phyloP scores from a whole-genome alignment of 2,888 invertebrate genomes.

The Lithosia quadra region DNA sequence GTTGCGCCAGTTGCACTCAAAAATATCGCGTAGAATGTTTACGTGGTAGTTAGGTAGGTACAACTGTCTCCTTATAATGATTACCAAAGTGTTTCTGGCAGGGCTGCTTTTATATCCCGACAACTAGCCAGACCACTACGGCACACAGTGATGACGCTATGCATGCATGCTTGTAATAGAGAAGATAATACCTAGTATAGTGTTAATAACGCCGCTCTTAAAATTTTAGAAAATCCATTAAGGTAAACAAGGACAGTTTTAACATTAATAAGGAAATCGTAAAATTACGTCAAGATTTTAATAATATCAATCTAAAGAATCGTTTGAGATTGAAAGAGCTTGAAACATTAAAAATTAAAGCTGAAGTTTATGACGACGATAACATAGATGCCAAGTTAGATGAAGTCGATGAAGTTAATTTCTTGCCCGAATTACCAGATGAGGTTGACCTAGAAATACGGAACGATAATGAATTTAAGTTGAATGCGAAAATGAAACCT shows the following conservation, averaged over 20 bases:
- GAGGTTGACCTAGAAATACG: constrained; percentile 62
- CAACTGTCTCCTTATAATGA: background rate
- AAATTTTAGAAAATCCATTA: constrained; percentile 62
- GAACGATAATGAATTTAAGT: constrained; percentile 66
- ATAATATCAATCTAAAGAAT: constrained; percentile 69
- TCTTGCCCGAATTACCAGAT: constrained; percentile 55
- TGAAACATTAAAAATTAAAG: constrained; percentile 48
- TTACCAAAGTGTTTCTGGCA: background rate
- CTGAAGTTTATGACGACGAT: constrained; percentile 40
- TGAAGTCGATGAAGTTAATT: constrained; percentile 54
- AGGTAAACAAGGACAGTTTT: constrained; percentile 59
- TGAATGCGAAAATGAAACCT: constrained; percentile 56
- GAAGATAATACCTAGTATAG: background rate
- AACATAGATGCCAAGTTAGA: constrained; percentile 44
- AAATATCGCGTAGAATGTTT: too few relatives aligned
- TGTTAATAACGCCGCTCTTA: background rate
- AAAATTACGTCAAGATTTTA: constrained; percentile 68
- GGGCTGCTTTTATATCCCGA: background rate
- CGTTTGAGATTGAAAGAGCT: constrained; percentile 62
- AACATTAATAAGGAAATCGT: constrained; percentile 68
- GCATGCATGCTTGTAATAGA: background rate
- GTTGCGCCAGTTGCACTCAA: too few relatives aligned
- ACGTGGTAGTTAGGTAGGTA: background rate
- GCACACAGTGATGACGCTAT: background rate
- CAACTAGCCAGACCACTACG: background rate